Evolutionary conservation across 1,140 invertebrate genomes (phyloP).

Genomic region (Thalassaphorura encarpata): DNA sequence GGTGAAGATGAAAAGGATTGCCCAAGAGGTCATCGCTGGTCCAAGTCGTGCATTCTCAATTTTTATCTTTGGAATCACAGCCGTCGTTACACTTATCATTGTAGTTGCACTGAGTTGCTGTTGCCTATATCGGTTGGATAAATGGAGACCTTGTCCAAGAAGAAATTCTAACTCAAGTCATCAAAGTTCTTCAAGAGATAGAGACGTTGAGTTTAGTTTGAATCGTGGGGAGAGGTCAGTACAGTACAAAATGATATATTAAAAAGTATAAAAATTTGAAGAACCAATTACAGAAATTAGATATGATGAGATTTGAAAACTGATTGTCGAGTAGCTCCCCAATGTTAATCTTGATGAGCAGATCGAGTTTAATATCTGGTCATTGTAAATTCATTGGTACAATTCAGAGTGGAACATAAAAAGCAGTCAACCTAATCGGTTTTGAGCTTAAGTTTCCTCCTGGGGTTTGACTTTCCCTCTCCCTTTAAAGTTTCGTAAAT

Average conservation of each 20-base stretch:
- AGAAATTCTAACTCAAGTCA: neutral
- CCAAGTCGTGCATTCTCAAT: conserved; percentile 16
- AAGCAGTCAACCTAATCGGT: too few relatives aligned
- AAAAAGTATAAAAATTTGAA: neutral
- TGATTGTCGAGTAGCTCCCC: too few relatives aligned
- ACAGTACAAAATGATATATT: neutral
- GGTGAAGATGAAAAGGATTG: conserved; percentile 22
- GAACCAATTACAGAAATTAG: too few relatives aligned
- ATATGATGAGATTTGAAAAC: too few relatives aligned
- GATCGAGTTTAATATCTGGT: too few relatives aligned
- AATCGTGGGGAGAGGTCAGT: conserved; percentile 12
- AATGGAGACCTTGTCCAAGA: neutral
- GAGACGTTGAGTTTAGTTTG: conserved; percentile 6
- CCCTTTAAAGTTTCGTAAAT: too few relatives aligned
- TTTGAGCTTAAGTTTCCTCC: too few relatives aligned
- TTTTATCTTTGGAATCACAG: conserved; percentile 27
- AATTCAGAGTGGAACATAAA: too few relatives aligned
- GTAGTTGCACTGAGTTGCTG: conserved; percentile 26
- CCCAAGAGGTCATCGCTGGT: neutral
- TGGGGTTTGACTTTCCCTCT: too few relatives aligned
- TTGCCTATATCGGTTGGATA: conserved; percentile 16
- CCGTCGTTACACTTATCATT: conserved; percentile 21
- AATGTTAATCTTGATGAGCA: too few relatives aligned
- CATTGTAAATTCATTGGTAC: too few relatives aligned
- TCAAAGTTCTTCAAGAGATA: neutral